Evolutionary conservation across 2,113 vertebrate species (phyloP), one percentile per base, ranked within the genome.

Genomic region (Anser cygnoides): DNA sequence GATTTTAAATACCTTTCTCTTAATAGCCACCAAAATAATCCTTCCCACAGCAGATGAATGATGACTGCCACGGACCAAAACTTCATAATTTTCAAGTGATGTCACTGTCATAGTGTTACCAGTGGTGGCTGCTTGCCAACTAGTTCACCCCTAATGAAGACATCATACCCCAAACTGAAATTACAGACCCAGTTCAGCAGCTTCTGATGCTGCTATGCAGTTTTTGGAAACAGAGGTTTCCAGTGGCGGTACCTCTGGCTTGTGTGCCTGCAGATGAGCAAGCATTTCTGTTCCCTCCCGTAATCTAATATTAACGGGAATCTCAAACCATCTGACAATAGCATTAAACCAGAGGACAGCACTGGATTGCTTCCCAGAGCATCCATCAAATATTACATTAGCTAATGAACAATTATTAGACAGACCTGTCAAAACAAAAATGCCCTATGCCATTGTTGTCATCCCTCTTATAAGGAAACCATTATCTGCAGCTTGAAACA

Each of bases 381-480:
- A 92, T 72, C 73, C 70, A 89, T 94, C 93, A 96, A 92, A 50
- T 67, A 93, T 89, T 87, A 62, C 80, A 84, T 90, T 87, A 90
- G 44, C 66, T 79, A 29, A 58, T 79, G 66, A 78, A 72, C 31
- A 92, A 81, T 92, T 78, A 89, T 92, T 82, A 89, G 91, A 79
- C 70, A 87, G 62, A 75, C 12, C 39, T 89, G 83, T 94, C 95
- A 93, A 95, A 95, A 93, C 33, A 78, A 33, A 96, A 95, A 84
- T 78, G 68, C 76, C 83, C 83, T 78, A 54, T 90, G 66, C 44
- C 85, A 65, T 37, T 89, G 46, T 74, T 92, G 72, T 87, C 65
- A 88, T 77, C 33, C 29, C 20, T 91, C 67, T 92, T 82, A 50
- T 61, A 90, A 90, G 59, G 31, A 92, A 94, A 79, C 66, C 19